Base-by-base conservation (phyloP, 2,888 invertebrate genomes). In the Pachliopta kotzebuea region DNA sequence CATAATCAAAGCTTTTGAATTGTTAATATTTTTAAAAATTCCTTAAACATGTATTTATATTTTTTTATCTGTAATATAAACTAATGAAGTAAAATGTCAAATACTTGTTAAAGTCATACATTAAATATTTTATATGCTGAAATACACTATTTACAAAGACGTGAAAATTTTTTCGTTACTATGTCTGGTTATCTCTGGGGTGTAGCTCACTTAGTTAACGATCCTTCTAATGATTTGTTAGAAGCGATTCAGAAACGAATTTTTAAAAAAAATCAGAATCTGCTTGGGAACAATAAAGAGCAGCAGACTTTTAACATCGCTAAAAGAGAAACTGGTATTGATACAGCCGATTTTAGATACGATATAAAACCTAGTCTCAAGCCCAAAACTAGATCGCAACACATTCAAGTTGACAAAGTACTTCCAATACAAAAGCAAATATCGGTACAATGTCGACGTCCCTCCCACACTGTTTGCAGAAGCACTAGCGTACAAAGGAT, bases 171-270 rank as follows among this genome's bases (percentile, higher is more conserved):
- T 45, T 45, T 45, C 4, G 18, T 45, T 45, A 45, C 23, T 23
- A 87, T 86, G 86, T 69, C 82, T 52, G 73, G 71, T 57, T 75
- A 84, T 69, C 71, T 87, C 50, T 84, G 83, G 84, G 77, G 81
- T 60, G 72, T 88, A 49, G 80, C 79, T 21, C 80, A 86, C 67
- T 73, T 88, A n/a, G 73, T 82, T 17, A 83, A 79, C 63, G 81
- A 87, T 69, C 86, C 88, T 37, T 83, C 87, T 1, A 71, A 77
- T 20, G 78, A 83, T 45, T 53, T 88, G 45, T 69, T 84, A 57
- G 74, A 74, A 65, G 76, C 77, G 49, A 63, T 86, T 60, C 76
- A 65, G 42, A 57, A 29, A 7, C 45, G 61, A 29, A 31, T 65
- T 29, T 65, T 61, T n/a, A 65, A 65, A 61, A 61, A 54, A 11